Evolutionary conservation across 2,797 vertebrate genomes (phyloP), one percentile per base, ranked within the genome.

Genomic region (Setipinna tenuifilis): DNA sequence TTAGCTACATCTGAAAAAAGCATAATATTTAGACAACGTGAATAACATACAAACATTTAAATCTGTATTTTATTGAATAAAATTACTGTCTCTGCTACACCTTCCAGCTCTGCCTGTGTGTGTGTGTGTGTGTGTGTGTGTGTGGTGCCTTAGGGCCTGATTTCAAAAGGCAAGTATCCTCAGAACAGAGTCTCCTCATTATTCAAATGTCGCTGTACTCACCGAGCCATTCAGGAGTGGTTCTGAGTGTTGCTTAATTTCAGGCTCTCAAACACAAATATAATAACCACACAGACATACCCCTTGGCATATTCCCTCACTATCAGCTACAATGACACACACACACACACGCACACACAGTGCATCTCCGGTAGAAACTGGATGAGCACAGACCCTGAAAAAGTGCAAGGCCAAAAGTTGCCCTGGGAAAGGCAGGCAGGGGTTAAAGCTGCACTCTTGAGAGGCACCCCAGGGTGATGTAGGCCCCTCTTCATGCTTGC

Each of bases 391-490:
- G 28, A 31, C 28, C 10, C 23, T 9, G 65, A 71, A 28, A 71
- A 14, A 71, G 28, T 17, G 12, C 6, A 35, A 7, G 10, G 71
- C 71, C 41, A 78, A 78, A 78, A 35, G 71, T 78, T 78, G 31
- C 71, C 41, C 71, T 78, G 19, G 71, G 31, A 28, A 3, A 44
- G 35, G 71, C 17, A 78, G 14, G 41, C 16, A 0, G 9, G 31
- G 71, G 71, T 78, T 41, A 78, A 78, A 21, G 71, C 17, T 41
- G 71, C 71, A 78, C 71, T 41, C 71, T 78, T 78, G 71, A 78
- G 71, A 9, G 31, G 16, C 71, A 44, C 71, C 71, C 71, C 19
- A 7, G 19, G 71, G 71, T 78, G 71, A 78, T 21, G 71, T 78
- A 21, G 71, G 71, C 71, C 19, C 35, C 71, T 78, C 31, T 78